phyloP scores from a whole-genome alignment of 2,888 invertebrate species.

The Autographa pulchrina region DNA sequence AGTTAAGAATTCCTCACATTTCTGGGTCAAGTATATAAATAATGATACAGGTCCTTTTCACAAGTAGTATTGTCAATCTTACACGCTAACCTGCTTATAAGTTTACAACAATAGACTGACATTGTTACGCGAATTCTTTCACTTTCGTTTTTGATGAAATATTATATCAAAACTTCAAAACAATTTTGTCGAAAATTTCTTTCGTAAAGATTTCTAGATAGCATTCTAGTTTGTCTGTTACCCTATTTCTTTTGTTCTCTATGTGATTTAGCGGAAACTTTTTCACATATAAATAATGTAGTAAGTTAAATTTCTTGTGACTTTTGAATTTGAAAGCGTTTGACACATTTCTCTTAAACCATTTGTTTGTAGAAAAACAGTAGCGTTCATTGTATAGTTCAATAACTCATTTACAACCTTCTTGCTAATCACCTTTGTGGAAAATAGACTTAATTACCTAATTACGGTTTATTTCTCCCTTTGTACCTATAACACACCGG shows the following conservation, averaged over 20 bases:
- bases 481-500: too few relatives aligned
- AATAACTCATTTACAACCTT: neutral
- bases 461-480: too few relatives aligned
- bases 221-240: slow-evolving; percentile 23
- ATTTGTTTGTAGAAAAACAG: slow-evolving; percentile 16
- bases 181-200: slow-evolving; percentile 21
- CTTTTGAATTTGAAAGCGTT: slow-evolving; percentile 42
- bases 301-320: slow-evolving; percentile 35
- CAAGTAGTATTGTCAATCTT: neutral
- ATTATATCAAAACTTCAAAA: slow-evolving; percentile 16
- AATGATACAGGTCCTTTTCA: too few relatives aligned
- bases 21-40: too few relatives aligned
- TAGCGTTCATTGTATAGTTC: neutral
- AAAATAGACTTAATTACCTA: too few relatives aligned
- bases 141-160: slow-evolving; percentile 44
- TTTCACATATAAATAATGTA: slow-evolving; percentile 31
- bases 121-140: slow-evolving; percentile 19
- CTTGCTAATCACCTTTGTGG: neutral
- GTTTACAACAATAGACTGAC: slow-evolving; percentile 5
- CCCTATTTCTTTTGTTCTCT: slow-evolving; percentile 24
- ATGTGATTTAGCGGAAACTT: slow-evolving; percentile 11
- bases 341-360: slow-evolving; percentile 49
- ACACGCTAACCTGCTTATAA: neutral
- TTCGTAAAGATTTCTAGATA: slow-evolving; percentile 25
- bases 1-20: too few relatives aligned